Evolutionary conservation across 2,888 invertebrate genomes (phyloP).

Genomic region (Lissocephala sabroskyi): DNA sequence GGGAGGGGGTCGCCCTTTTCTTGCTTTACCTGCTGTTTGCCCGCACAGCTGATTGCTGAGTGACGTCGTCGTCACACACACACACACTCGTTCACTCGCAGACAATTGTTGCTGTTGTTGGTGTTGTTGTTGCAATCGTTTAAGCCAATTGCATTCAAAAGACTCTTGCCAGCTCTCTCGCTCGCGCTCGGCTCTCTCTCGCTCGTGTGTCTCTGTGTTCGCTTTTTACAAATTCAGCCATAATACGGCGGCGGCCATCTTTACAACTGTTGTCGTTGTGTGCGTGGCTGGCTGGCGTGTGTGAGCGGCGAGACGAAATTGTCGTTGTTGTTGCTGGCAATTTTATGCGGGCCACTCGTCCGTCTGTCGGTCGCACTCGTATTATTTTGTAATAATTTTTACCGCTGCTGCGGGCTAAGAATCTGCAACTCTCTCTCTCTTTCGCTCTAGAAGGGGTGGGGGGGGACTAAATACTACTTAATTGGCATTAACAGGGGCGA

Average conservation of each 20-base stretch:
- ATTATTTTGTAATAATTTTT: constrained; percentile 10
- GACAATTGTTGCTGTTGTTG: not conserved
- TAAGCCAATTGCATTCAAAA: constrained; percentile 62
- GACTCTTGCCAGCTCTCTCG: no score
- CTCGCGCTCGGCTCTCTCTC: constrained; percentile 17
- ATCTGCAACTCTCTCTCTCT: constrained; percentile 1
- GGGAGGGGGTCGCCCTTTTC: constrained; percentile 33
- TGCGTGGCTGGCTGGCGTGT: no score
- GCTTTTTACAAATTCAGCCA: constrained; percentile 51
- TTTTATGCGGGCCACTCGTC: constrained; percentile 11
- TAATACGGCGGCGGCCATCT: constrained; percentile 58
- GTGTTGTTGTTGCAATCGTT: constrained; percentile 7
- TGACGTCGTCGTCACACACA: constrained; percentile 17
- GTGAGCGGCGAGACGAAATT: not conserved
- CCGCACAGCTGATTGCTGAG: constrained; percentile 49
- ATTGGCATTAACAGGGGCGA: no score
- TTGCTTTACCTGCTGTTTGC: constrained; percentile 46
- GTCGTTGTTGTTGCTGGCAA: constrained; percentile 5
- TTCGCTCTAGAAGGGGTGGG: not conserved
- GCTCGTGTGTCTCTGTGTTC: constrained; percentile 16
- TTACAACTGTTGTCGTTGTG: constrained; percentile 55
- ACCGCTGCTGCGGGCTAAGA: constrained; percentile 13
- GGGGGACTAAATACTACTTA: no score
- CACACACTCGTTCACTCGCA: not conserved
- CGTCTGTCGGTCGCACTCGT: no score